Conservation (phyloP, 2,888 invertebrate species). For the Chrysina gloriosa region DNA sequence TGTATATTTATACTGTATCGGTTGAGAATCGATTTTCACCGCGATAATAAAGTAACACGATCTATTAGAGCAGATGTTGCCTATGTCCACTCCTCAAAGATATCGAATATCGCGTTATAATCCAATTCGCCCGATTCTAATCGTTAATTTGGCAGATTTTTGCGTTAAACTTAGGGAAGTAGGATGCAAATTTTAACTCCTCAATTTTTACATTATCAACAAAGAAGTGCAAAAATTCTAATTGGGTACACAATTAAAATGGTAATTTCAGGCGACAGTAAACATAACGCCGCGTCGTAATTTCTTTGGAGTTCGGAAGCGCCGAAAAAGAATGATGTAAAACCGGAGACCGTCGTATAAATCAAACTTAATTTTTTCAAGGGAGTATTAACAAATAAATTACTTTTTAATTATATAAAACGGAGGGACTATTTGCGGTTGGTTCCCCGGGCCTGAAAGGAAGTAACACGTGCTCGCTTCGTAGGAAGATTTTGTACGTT, state of each 20-base stretch:
- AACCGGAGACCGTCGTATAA: conserved; percentile 11
- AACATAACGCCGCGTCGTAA: conserved; percentile 43
- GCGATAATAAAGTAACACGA: too few relatives aligned
- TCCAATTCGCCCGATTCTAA: too few relatives aligned
- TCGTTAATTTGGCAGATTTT: too few relatives aligned
- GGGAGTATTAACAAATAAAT: conserved; percentile 39
- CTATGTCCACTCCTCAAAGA: too few relatives aligned
- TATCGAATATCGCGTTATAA: too few relatives aligned
- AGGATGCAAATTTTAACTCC: too few relatives aligned
- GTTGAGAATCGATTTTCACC: too few relatives aligned
- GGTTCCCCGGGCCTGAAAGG: conserved; percentile 2
- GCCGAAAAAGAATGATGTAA: conserved; percentile 4
- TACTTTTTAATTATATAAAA: conserved; percentile 37
- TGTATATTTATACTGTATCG: too few relatives aligned
- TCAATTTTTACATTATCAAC: not conserved
- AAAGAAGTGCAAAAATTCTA: conserved; percentile 19
- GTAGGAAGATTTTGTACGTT: conserved; percentile 24
- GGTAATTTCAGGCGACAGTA: conserved; percentile 52
- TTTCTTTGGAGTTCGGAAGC: conserved; percentile 6
- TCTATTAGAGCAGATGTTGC: too few relatives aligned
- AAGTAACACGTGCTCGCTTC: conserved; percentile 34
- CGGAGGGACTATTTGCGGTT: not conserved
- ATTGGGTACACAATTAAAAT: conserved; percentile 53
- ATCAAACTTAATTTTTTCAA: conserved; percentile 23
- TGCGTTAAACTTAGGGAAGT: too few relatives aligned